phyloP scores from a whole-genome alignment of 2,113 vertebrate genomes.

The Nesogale talazaci region DNA sequence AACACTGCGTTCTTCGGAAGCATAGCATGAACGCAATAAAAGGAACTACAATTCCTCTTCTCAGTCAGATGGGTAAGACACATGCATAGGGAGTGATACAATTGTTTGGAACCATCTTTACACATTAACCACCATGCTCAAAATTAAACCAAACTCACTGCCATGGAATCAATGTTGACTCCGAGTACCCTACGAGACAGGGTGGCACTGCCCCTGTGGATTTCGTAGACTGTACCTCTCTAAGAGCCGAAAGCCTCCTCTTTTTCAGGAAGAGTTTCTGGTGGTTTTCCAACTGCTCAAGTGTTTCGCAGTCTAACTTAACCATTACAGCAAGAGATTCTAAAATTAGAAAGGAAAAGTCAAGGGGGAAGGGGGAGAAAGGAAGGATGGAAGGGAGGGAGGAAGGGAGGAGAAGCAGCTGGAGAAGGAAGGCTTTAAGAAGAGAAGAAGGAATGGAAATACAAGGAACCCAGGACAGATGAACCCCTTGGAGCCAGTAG shows the following conservation, averaged over 20 bases:
- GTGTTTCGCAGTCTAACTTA: too few relatives aligned
- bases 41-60: not conserved
- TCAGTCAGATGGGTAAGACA: not conserved
- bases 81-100: not conserved
- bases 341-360: not conserved
- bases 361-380: rapidly evolving
- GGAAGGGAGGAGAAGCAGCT: too few relatives aligned
- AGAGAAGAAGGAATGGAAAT: too few relatives aligned
- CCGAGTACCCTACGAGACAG: not conserved
- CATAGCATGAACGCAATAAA: not conserved
- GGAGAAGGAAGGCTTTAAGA: too few relatives aligned
- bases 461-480: too few relatives aligned
- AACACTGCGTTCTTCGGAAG: not conserved
- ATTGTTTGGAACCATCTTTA: not conserved
- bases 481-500: too few relatives aligned
- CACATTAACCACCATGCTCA: not conserved
- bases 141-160: not conserved
- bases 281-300: too few relatives aligned
- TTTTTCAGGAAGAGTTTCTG: too few relatives aligned
- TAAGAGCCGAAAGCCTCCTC: too few relatives aligned
- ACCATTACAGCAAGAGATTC: not conserved
- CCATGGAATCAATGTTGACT: too few relatives aligned
- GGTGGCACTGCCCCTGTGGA: not conserved
- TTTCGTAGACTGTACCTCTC: too few relatives aligned
- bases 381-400: too few relatives aligned